These are phyloP conservation scores for Leptobrachium ailaonicum DNA, from an alignment of 2,113 vertebrate genomes.

Conservation along the genomic window DNA sequence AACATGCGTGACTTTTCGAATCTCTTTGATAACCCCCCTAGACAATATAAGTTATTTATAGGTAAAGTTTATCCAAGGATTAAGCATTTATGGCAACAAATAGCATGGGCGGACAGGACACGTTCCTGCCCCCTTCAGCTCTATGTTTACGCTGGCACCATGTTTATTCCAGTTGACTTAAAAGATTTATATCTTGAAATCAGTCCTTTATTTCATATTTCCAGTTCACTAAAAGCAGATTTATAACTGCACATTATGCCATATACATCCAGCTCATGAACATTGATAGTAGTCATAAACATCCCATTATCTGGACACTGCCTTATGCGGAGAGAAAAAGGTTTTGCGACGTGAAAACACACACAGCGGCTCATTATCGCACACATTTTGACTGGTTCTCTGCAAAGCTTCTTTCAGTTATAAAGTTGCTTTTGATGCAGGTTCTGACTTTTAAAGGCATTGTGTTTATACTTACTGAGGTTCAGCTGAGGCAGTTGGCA, in stretches of 20 bases:
- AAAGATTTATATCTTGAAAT: slow-evolving; percentile 73
- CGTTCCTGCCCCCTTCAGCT: slow-evolving; percentile 55
- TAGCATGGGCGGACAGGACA: slow-evolving; percentile 35
- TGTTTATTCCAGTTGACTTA: slow-evolving; percentile 63
- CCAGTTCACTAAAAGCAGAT: slow-evolving; percentile 77
- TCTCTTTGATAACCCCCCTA: too few species aligned
- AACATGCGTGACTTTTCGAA: too few species aligned
- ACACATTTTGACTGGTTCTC: slow-evolving; percentile 58
- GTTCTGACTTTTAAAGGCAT: neutral
- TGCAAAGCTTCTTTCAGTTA: slow-evolving; percentile 51
- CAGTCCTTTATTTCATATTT: slow-evolving; percentile 72
- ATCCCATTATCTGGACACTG: slow-evolving; percentile 75
- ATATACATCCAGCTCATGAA: slow-evolving; percentile 75
- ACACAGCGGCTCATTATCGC: slow-evolving; percentile 67
- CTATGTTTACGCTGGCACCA: slow-evolving; percentile 58
- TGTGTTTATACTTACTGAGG: too few species aligned
- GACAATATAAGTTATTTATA: slow-evolving; percentile 10
- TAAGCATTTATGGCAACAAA: slow-evolving; percentile 37
- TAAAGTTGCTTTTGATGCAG: neutral
- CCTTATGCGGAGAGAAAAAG: slow-evolving; percentile 70
- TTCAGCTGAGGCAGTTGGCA: too few species aligned
- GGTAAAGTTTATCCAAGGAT: slow-evolving; percentile 2
- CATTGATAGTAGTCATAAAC: slow-evolving; percentile 80
- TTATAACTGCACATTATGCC: slow-evolving; percentile 75
- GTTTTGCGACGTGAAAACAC: slow-evolving; percentile 62